These are phyloP conservation scores for Ameiurus melas DNA, from an alignment of 2,113 vertebrate genomes.

Conservation along the genomic window DNA sequence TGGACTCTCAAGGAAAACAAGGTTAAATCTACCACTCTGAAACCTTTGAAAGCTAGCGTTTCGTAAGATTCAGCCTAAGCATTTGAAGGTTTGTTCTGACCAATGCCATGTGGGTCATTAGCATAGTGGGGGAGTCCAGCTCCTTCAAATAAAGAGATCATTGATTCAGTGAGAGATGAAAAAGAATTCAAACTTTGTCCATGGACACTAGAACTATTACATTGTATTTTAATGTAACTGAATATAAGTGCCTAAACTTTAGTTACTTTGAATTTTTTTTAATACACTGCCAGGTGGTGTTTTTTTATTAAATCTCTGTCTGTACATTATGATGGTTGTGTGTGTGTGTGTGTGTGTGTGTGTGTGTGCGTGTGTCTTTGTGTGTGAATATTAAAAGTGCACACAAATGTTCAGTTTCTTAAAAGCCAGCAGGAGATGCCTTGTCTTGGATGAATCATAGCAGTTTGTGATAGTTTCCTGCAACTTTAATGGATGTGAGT, in stretches of 20 bases:
- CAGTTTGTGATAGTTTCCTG: not conserved
- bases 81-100: conserved; percentile 18
- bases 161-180: conserved; percentile 4
- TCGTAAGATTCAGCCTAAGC: not conserved
- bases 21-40: not conserved
- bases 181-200: not conserved
- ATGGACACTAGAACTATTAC: not conserved
- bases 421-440: conserved; percentile 23
- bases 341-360: not conserved
- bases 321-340: not conserved
- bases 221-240: not conserved
- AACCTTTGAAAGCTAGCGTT: not conserved
- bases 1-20: not conserved
- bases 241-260: not conserved
- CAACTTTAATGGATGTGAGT: not conserved
- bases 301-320: not conserved
- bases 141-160: not conserved
- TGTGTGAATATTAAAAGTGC: not conserved
- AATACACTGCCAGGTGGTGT: conserved; percentile 1
- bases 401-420: not conserved
- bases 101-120: not conserved
- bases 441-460: not conserved
- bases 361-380: not conserved
- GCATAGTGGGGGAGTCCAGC: not conserved
- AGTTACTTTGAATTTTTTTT: not conserved